Evolutionary conservation across 1,140 invertebrate genomes (phyloP), one percentile per base, ranked within the genome.

Genomic region (Procambarus clarkii): DNA sequence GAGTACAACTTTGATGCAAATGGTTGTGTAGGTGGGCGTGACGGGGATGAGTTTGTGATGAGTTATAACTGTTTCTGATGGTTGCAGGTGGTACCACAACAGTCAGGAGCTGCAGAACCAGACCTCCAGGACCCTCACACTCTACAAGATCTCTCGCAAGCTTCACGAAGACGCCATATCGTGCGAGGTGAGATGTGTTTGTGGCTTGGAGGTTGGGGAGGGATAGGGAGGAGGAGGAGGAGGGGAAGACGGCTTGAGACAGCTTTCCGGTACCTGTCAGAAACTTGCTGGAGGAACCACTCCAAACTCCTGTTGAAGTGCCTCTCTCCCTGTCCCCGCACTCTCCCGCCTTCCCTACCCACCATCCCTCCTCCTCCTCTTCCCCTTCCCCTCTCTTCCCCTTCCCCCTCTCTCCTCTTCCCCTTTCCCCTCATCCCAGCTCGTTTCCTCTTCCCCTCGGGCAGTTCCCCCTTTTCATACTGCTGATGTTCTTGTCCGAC

Each of bases 11-110:
- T n/a, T n/a, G n/a, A n/a, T n/a, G n/a, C 0, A 8, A 11, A 54
- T 1, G 50, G 7, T 54, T 54, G 13, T 8, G 50, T 54, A 54
- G 50, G 7, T 54, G 13, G 7, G 13, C 4, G 3, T 54, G 3
- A 54, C 3, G 50, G 3, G 9, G 50, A 5, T 54, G 50, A 5
- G 9, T 5, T 54, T 54, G 13, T 54, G 13, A 54, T 5, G 7
- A 54, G 50, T 54, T 11, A 1, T 2, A 54, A 11, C 7, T 54
- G 50, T 8, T 11, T 54, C 50, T 54, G 50, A 45, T 18, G 9
- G 34, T 44, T 45, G 11, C 88, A 90, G 88, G 46, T 90, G 88
- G 88, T 90, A 83, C 15, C 88, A 90, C 80, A 83, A 83, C 46
- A 90, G 76, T 15, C 50, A 83, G 15, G 81, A 90, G 58, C 71